These are phyloP conservation scores for Erpetoichthys calabaricus DNA, from an alignment of 2,797 vertebrate genomes.

Conservation along the genomic window DNA sequence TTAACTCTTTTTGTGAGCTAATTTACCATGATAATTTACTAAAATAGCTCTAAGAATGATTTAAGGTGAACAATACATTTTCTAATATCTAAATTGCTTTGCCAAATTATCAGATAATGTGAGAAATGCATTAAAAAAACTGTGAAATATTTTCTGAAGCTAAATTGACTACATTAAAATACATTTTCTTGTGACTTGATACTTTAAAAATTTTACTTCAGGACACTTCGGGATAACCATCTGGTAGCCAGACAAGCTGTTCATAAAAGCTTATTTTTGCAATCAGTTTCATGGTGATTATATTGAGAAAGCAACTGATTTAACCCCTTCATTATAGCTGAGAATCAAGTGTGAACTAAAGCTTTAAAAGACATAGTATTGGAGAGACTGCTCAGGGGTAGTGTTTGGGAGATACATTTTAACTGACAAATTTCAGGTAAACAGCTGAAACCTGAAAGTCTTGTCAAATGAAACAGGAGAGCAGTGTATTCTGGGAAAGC, in stretches of 20 bases:
- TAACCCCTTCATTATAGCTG: no score
- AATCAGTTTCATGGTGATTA: slow-evolving; percentile 19
- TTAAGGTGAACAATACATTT: slow-evolving; percentile 22
- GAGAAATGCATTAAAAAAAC: not conserved
- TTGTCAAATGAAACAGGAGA: no score
- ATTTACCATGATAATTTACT: not conserved
- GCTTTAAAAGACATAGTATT: no score
- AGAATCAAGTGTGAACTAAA: no score
- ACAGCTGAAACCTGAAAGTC: no score
- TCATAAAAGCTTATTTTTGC: slow-evolving; percentile 8
- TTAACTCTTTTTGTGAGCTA: not conserved
- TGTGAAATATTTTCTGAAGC: not conserved
- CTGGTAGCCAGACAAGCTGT: not conserved
- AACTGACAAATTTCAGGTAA: no score
- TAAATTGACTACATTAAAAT: not conserved
- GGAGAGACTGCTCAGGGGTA: no score
- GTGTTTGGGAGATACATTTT: no score
- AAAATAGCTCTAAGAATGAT: not conserved
- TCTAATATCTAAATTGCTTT: slow-evolving; percentile 26
- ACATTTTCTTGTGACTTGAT: not conserved
- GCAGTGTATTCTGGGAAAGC: no score
- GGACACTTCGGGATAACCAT: not conserved
- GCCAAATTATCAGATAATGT: not conserved
- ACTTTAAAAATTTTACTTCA: not conserved
- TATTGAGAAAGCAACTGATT: slow-evolving; percentile 15